Evolutionary conservation across 2,113 vertebrate species (phyloP).

Genomic region (Bubo blakistoni): DNA sequence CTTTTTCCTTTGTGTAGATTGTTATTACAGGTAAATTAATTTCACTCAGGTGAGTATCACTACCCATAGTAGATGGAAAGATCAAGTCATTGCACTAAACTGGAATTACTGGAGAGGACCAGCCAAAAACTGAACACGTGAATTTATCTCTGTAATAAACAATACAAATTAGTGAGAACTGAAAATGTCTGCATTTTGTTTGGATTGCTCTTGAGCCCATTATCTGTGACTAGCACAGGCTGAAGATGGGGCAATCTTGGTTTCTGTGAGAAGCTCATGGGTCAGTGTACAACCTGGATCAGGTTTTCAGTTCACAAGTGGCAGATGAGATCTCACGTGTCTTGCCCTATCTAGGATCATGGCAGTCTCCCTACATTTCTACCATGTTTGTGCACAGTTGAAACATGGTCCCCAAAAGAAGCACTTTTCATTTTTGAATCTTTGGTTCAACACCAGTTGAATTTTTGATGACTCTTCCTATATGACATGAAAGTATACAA

Average conservation of each 20-base stretch:
- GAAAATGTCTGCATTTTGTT: neutral
- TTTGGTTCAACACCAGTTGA: neutral
- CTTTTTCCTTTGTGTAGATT: neutral
- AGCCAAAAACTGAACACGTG: neutral
- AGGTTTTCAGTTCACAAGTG: neutral
- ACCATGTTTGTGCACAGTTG: neutral
- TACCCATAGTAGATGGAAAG: neutral
- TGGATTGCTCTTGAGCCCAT: neutral
- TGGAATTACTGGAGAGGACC: neutral
- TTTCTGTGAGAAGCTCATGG: neutral
- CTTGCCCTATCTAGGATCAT: neutral
- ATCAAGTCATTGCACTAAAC: neutral
- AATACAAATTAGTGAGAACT: neutral
- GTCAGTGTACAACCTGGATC: neutral
- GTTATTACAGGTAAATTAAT: constrained; percentile 35
- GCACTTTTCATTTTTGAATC: neutral
- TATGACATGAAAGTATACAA: neutral
- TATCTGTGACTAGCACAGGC: neutral
- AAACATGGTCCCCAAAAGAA: neutral
- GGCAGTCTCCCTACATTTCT: neutral
- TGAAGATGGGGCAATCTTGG: neutral
- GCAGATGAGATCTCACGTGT: neutral
- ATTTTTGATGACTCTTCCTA: neutral
- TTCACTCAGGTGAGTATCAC: neutral
- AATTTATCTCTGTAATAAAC: neutral